Base-by-base conservation (phyloP, 2,113 vertebrate genomes). In the Passer montanus region DNA sequence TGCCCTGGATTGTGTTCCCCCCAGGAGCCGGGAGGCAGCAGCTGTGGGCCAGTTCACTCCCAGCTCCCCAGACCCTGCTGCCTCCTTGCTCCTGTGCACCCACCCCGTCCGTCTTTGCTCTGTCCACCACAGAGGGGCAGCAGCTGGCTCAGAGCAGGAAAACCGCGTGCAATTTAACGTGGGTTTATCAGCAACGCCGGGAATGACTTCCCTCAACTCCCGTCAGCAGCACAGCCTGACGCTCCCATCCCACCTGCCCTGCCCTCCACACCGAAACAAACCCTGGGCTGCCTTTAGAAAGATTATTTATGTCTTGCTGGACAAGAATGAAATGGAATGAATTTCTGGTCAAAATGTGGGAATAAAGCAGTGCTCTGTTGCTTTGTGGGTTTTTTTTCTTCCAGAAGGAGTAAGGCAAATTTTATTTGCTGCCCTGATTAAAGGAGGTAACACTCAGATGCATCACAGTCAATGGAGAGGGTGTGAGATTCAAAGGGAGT, bases 121-220 rank as follows among this genome's bases (percentile, higher is more conserved):
- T 37, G 24, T 4, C 31, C 33, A 0, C 2, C 1, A 2, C 2
- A 6, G 33, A 44, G 59, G 44, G n/a, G 19, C 35, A 20, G 22
- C 63, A 31, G 66, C 58, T 43, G 76, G 43, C 26, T 84, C 66
- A 0, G 52, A 66, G 26, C 60, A 3, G 67, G 55, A 59, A 28
- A 78, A 59, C 11, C 1, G 1, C 10, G 0, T 22, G 15, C 12
- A 13, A 27, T 73, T 79, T 22, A n/a, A 35, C 0, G 3, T 8
- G 30, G 49, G 49, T 81, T 64, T 41, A 18, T 24, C 88, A 49
- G 56, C 75, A 37, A 15, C 1, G 1, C 64, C 4, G 2, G 78
- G 49, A 84, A 52, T 44, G 28, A 3, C 21, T 52, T 59, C 24
- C 53, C 21, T 64, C 73, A n/a, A 1, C 10, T 56, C 4, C 0